These are phyloP conservation scores for Pyrocoelia pectoralis DNA, from an alignment of 2,888 invertebrate genomes.

Conservation along the genomic window DNA sequence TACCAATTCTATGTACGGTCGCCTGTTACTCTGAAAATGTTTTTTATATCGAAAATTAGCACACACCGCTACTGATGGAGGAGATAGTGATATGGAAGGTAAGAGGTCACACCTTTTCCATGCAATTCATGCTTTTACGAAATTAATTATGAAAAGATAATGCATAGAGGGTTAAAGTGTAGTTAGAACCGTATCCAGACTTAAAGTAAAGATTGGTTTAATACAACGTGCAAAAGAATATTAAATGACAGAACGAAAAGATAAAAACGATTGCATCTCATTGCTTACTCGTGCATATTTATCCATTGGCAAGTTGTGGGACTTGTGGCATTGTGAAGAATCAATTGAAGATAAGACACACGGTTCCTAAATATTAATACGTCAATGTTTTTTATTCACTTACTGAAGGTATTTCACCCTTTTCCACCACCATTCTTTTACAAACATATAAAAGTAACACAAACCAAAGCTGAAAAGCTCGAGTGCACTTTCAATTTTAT, in stretches of 20 bases:
- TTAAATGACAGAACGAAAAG: constrained; percentile 14
- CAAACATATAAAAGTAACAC: neutral
- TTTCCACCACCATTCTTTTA: constrained; percentile 1
- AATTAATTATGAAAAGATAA: too few species aligned
- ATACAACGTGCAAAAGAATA: neutral
- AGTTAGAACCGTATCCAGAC: too few species aligned
- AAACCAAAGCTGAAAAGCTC: neutral
- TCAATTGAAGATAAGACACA: constrained; percentile 26
- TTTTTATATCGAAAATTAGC: neutral
- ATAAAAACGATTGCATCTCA: constrained; percentile 7
- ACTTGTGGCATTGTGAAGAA: constrained; percentile 26
- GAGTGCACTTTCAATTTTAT: too few species aligned
- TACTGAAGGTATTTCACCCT: neutral
- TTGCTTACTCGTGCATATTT: constrained; percentile 28
- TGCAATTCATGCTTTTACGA: too few species aligned
- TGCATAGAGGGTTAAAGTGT: too few species aligned
- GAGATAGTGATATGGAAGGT: neutral
- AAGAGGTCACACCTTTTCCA: too few species aligned
- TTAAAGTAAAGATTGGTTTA: constrained; percentile 7
- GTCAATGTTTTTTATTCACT: constrained; percentile 15
- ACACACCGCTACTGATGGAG: neutral
- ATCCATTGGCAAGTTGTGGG: constrained; percentile 17
- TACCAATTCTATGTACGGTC: constrained; percentile 67
- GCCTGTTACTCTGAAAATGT: neutral
- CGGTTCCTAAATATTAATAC: constrained; percentile 28